Conservation (phyloP, 1,140 invertebrate genomes). For the Ips typographus region DNA sequence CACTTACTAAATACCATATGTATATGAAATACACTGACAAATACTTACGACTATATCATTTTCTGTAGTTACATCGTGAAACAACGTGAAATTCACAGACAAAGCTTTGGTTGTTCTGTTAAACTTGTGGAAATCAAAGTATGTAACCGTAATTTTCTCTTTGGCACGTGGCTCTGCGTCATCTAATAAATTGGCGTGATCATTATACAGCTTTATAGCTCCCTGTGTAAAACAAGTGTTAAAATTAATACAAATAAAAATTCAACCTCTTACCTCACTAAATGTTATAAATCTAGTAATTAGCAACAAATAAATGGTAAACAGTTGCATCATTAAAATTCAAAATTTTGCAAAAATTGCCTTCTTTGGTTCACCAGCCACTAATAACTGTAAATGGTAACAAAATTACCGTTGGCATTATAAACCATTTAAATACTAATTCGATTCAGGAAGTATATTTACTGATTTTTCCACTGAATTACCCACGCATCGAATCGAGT, state of each 20-base stretch:
- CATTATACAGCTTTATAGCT: background rate
- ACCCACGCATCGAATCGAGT: conserved; percentile 35
- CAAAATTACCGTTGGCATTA: too few species aligned
- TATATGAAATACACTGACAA: background rate
- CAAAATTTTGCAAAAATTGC: too few species aligned
- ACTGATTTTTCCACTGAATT: background rate
- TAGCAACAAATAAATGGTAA: too few species aligned
- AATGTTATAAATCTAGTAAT: background rate
- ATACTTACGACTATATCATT: conserved; percentile 5
- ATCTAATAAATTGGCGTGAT: background rate
- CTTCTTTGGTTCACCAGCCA: too few species aligned
- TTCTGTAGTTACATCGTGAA: background rate
- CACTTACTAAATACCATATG: background rate
- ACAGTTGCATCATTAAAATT: too few species aligned
- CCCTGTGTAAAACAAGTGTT: background rate
- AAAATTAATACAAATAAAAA: background rate
- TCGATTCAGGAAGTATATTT: background rate
- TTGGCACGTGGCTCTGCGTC: conserved; percentile 2
- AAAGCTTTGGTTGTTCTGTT: conserved; percentile 14
- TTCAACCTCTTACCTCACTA: background rate
- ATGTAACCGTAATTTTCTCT: background rate
- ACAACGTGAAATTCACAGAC: conserved; percentile 11
- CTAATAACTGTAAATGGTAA: too few species aligned
- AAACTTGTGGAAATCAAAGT: conserved; percentile 15
- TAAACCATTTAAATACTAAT: background rate